Conservation (phyloP, 2,113 vertebrate genomes). For the Macroglossus sobrinus region DNA sequence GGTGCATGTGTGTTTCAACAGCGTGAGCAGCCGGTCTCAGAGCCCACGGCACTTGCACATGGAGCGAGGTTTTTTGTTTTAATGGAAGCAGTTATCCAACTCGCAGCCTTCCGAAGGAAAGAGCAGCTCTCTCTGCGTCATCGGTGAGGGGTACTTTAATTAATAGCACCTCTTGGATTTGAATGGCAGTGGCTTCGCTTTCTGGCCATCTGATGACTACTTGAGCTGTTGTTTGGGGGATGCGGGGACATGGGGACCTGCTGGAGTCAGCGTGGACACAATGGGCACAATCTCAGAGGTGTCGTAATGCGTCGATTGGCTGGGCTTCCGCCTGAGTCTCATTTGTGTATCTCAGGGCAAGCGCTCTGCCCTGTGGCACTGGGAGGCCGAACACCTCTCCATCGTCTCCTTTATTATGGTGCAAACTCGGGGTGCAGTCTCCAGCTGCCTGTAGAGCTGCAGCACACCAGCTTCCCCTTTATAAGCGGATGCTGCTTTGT, state of each 20-base stretch:
- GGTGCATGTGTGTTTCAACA: background rate
- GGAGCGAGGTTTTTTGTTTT: constrained; percentile 21
- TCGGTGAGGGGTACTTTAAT: background rate
- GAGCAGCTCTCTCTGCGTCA: background rate
- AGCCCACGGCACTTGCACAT: background rate
- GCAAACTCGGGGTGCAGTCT: background rate
- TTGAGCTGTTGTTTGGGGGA: background rate
- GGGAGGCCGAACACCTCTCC: background rate
- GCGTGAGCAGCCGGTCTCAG: background rate
- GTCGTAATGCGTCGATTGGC: background rate
- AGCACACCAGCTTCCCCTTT: background rate
- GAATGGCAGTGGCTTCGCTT: constrained; percentile 36
- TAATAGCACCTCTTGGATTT: constrained; percentile 42
- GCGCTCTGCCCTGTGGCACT: background rate
- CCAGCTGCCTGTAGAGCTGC: background rate
- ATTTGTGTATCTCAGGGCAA: background rate
- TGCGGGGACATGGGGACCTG: background rate
- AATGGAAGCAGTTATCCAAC: constrained; percentile 27
- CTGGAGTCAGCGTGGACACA: background rate
- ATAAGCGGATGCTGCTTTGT: background rate
- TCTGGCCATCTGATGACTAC: constrained; percentile 19
- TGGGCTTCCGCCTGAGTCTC: background rate
- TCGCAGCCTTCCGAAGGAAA: constrained; percentile 27
- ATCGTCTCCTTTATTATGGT: background rate
- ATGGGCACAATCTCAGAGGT: background rate